phyloP scores from a whole-genome alignment of 2,797 vertebrate genomes.

The Muraenolepis orangiensis region DNA sequence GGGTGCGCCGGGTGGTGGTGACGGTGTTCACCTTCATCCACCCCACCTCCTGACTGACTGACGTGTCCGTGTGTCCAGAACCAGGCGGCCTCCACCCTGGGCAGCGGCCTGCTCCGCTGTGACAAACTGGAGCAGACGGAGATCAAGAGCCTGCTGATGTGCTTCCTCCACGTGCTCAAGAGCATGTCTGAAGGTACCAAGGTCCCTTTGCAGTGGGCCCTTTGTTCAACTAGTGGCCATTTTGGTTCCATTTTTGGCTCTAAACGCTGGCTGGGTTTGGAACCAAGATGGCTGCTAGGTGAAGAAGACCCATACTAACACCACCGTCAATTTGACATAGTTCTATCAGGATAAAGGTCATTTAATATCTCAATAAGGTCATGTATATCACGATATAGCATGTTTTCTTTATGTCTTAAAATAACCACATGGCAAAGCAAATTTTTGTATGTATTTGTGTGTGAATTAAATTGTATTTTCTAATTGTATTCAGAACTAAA shows the following conservation, averaged over 20 bases:
- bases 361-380: no score
- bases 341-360: no score
- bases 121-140: conserved; percentile 96
- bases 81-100: conserved; percentile 79
- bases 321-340: neutral
- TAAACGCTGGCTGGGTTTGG: no score
- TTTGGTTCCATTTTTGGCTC: neutral
- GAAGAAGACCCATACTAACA: no score
- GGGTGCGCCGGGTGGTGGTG: no score
- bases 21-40: neutral
- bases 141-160: conserved; percentile 96
- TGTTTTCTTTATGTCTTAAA: no score
- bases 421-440: no score
- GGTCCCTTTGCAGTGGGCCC: neutral
- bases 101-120: conserved; percentile 85
- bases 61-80: conserved; percentile 66
- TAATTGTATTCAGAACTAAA: no score
- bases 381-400: no score
- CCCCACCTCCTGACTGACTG: neutral
- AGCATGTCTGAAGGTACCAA: conserved; percentile 96
- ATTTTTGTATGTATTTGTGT: no score
- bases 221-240: neutral
- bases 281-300: neutral
- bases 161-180: conserved; percentile 94
- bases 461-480: no score